Conservation (phyloP, 2,888 invertebrate genomes). For the Dicyrtoma fusca region DNA sequence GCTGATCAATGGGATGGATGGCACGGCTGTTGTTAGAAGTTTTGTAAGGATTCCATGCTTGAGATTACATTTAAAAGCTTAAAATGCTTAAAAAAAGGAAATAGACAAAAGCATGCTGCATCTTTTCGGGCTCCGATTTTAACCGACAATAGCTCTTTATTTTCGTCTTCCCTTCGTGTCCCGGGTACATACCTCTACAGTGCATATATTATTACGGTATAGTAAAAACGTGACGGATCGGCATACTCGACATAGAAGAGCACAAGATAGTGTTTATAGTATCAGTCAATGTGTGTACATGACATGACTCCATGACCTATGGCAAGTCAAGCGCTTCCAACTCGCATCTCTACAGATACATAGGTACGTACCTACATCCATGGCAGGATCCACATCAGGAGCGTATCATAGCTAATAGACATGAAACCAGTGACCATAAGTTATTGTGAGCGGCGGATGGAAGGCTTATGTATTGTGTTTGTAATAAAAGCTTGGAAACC, state of each 20-base stretch:
- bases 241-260: too few relatives aligned
- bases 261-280: too few relatives aligned
- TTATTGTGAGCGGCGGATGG: slow-evolving; percentile 15
- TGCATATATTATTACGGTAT: too few relatives aligned
- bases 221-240: too few relatives aligned
- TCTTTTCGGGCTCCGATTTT: not conserved
- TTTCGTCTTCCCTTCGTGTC: too few relatives aligned
- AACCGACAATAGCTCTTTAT: too few relatives aligned
- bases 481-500: slow-evolving; percentile 30
- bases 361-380: slow-evolving; percentile 3
- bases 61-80: slow-evolving; percentile 32
- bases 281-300: too few relatives aligned
- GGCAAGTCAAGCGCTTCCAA: slow-evolving; percentile 9
- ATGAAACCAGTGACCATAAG: not conserved
- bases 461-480: slow-evolving; percentile 31
- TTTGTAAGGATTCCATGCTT: slow-evolving; percentile 26
- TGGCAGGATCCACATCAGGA: not conserved
- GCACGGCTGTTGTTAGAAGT: not conserved
- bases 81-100: slow-evolving; percentile 3
- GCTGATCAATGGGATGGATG: too few relatives aligned
- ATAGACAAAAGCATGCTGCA: not conserved
- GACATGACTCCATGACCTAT: slow-evolving; percentile 7
- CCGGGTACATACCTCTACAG: too few relatives aligned
- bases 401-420: too few relatives aligned
- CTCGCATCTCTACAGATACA: not conserved